Evolutionary conservation across 2,113 vertebrate species (phyloP).

Genomic region (Ariopsis seemanni): DNA sequence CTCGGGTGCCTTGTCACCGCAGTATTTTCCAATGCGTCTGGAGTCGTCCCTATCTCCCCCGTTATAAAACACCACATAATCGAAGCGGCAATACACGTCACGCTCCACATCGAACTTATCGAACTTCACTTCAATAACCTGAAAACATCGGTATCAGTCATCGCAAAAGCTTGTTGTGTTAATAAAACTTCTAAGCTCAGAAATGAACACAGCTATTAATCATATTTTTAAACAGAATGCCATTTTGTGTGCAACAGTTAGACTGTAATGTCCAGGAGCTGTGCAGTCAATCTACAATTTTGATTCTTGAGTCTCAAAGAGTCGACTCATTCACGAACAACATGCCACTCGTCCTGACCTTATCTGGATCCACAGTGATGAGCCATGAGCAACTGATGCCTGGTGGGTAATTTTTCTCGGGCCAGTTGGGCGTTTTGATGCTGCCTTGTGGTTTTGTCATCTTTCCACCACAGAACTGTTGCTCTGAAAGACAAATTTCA

Average conservation of each 20-base stretch:
- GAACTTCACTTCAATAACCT: conserved; percentile 83
- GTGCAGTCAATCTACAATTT: not conserved
- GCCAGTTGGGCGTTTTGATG: conserved; percentile 88
- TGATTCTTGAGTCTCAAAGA: not conserved
- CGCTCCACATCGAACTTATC: conserved; percentile 84
- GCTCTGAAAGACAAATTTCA: conserved; percentile 53
- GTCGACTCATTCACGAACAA: not conserved
- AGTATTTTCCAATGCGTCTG: conserved; percentile 80
- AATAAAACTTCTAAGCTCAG: not conserved
- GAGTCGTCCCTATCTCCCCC: conserved; percentile 79
- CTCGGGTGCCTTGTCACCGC: conserved; percentile 78
- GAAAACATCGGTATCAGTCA: conserved; percentile 32
- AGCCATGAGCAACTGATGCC: conserved; percentile 90
- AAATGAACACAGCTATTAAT: not conserved
- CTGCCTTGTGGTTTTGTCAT: conserved; percentile 76
- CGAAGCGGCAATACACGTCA: conserved; percentile 86
- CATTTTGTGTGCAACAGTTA: not conserved
- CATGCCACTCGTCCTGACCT: conserved; percentile 64
- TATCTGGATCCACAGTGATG: conserved; percentile 78
- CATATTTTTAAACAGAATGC: not conserved
- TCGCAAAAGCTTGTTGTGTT: not conserved
- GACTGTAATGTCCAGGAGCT: not conserved
- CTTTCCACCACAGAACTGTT: conserved; percentile 78
- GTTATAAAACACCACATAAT: conserved; percentile 85
- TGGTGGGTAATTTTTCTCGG: conserved; percentile 82